A percentile compares a stretch with the other conserved stretches of the same genome.
Conservation (phyloP, 2,113 vertebrate genomes). For the Columba livia region DNA sequence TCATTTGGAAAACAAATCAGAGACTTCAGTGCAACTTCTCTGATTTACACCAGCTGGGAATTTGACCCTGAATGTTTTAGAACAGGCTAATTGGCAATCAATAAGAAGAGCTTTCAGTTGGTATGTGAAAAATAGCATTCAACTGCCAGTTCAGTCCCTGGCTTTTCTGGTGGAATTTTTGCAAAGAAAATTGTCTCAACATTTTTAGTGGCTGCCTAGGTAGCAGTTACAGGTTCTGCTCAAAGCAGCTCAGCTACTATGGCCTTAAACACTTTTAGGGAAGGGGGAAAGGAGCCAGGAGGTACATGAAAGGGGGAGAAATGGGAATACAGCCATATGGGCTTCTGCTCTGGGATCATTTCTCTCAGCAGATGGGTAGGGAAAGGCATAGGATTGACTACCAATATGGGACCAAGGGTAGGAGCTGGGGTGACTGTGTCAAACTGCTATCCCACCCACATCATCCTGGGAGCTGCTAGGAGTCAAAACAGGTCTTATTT, state of each 20-base stretch:
- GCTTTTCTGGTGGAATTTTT: background rate
- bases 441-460: background rate
- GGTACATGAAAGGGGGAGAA: rapidly evolving
- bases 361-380: background rate
- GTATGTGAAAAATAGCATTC: background rate
- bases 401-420: background rate
- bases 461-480: background rate
- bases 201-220: background rate
- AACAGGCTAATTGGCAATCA: conserved; percentile 18
- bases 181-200: background rate
- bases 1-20: conserved; percentile 12
- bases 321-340: background rate
- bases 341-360: background rate
- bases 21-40: background rate
- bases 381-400: background rate
- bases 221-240: background rate
- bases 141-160: background rate
- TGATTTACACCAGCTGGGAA: background rate
- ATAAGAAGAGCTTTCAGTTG: background rate
- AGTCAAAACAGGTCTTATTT: background rate
- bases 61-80: background rate
- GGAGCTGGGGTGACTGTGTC: rapidly evolving
- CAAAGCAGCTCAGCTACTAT: background rate
- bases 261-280: background rate
- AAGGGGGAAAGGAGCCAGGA: background rate